These are phyloP conservation scores for Drosophila planitibia DNA, from an alignment of 2,888 invertebrate species.

Conservation along the genomic window DNA sequence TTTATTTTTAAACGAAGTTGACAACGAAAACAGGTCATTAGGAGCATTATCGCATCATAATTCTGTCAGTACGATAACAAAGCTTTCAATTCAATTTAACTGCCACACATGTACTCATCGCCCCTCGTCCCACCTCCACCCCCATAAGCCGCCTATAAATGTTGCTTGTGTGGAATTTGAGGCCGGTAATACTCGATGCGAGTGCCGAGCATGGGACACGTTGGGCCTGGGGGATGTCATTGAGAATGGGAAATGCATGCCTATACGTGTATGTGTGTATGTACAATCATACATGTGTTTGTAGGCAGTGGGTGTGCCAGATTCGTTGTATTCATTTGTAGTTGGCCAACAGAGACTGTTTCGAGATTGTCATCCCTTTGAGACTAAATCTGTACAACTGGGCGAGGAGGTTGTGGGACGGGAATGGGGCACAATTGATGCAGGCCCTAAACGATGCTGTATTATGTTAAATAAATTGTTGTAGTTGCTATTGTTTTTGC, in stretches of 20 bases:
- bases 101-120: conserved; percentile 39
- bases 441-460: conserved; percentile 55
- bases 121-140: neutral
- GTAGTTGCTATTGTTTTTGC: conserved; percentile 12
- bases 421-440: conserved; percentile 29
- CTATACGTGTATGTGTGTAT: neutral
- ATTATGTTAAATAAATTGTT: conserved; percentile 39
- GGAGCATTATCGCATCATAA: conserved; percentile 79
- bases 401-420: neutral
- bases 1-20: conserved; percentile 78
- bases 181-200: conserved; percentile 50
- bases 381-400: conserved; percentile 27
- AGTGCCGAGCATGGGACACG: conserved; percentile 20
- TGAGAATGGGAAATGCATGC: conserved; percentile 43
- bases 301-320: conserved; percentile 38
- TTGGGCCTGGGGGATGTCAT: conserved; percentile 14
- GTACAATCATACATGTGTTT: conserved; percentile 15
- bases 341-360: conserved; percentile 65
- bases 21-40: conserved; percentile 81
- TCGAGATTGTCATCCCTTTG: conserved; percentile 67
- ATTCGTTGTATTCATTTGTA: conserved; percentile 67
- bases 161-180: conserved; percentile 47
- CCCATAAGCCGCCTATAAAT: conserved; percentile 17
- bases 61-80: conserved; percentile 78
- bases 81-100: conserved; percentile 77